Percentiles rank a stretch among this genome's conserved stretches.
Conservation (phyloP, 1,140 invertebrate genomes). For the Apis mellifera region Amel_HAv3.1 CM009941.2:34001-34500, state of each 20-base stretch:
- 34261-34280: slow-evolving; percentile 28
- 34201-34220: slow-evolving; percentile 44
- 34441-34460: slow-evolving; percentile 77
- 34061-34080: background rate
- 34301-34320: background rate
- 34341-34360: background rate
- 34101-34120: slow-evolving; percentile 1
- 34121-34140: slow-evolving; percentile 24
- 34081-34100: background rate
- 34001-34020: slow-evolving; percentile 30
- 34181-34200: background rate
- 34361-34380: background rate
- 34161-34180: background rate
- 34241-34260: slow-evolving; percentile 31
- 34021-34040: background rate
- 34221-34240: slow-evolving; percentile 47
- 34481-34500: slow-evolving; percentile 73
- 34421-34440: slow-evolving; percentile 80
- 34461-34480: slow-evolving; percentile 78
- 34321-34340: background rate
- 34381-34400: slow-evolving; percentile 34
- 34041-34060: too few relatives aligned
- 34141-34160: slow-evolving; percentile 9
- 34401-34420: slow-evolving; percentile 75
- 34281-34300: slow-evolving; percentile 51